Conservation (phyloP, 2,888 invertebrate genomes). For the Dioctria linearis region DNA sequence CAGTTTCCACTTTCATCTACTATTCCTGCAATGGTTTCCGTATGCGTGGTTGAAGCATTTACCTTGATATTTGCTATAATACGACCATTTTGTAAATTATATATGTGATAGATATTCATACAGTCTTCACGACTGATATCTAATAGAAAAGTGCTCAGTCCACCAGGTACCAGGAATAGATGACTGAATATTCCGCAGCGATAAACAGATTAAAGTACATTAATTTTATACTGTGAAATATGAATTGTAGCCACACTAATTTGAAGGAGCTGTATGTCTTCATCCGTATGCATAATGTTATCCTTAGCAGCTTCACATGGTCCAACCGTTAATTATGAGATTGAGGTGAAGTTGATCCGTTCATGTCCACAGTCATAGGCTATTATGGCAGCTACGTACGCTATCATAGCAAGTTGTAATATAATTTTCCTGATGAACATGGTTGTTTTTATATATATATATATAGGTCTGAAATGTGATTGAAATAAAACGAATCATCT, state of each 20-base stretch:
- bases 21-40: background rate
- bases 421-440: too few species aligned
- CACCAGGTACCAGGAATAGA: slow-evolving; percentile 2
- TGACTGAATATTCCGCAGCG: slow-evolving; percentile 27
- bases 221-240: background rate
- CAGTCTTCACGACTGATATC: background rate
- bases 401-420: too few species aligned
- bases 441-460: too few species aligned
- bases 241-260: background rate
- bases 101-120: background rate
- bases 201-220: background rate
- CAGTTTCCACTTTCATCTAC: background rate
- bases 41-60: background rate
- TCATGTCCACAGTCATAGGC: too few species aligned
- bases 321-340: too few species aligned
- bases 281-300: too few species aligned
- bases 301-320: too few species aligned
- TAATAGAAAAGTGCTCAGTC: background rate
- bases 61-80: background rate
- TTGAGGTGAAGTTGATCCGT: too few species aligned
- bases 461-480: too few species aligned
- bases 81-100: background rate
- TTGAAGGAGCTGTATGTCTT: background rate
- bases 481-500: too few species aligned
- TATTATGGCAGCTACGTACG: too few species aligned